Base-by-base conservation (phyloP, 2,113 vertebrate species). In the Hystrix brachyura region DNA sequence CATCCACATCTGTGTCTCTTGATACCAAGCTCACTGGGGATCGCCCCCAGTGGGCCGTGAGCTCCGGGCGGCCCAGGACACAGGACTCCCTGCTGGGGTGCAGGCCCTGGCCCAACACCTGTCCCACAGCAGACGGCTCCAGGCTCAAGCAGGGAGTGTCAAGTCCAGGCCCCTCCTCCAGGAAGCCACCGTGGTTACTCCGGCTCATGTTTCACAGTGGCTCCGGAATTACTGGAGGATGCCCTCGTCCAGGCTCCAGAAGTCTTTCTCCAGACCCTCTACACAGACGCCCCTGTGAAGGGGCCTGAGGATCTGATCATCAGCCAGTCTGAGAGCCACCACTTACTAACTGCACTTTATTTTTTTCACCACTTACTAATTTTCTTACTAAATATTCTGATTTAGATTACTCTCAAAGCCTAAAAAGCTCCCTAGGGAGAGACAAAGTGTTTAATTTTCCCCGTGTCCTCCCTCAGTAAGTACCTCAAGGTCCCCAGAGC, bases 371-470 rank as follows among this genome's bases (percentile, higher is more conserved):
- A n/a, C 34, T 69, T 69, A 69, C 5, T 4, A 46, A 51, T 65
- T 62, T 14, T 51, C 55, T 95, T 59, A 90, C n/a, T 86, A 69
- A 88, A 64, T 81, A 83, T 29, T 88, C 57, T 83, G 2, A 87
- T 90, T 64, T 71, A 14, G 72, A 6, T 85, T 34, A 71, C 46
- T 78, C 27, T 48, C 18, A 34, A 93, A 80, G 87, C 34, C 64
- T 94, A 43, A 82, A 87, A 43, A 62, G 21, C 87, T 90, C 65
- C 81, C 64, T 51, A 48, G 3, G 15, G 38, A 95, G 27, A 87
- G 17, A 84, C 34, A 69, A 71, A 60, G 55, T 11, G 0, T 88
- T 81, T 93, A 84, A 72, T 27, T 69, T 79, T 76, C 34, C 53
- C 84, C 46, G 7, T n/a, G 92, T 87, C 27, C 21, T 82, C 38